These are phyloP conservation scores for Ploceus nigricollis DNA, from an alignment of 2,113 vertebrate genomes.

Conservation along the genomic window DNA sequence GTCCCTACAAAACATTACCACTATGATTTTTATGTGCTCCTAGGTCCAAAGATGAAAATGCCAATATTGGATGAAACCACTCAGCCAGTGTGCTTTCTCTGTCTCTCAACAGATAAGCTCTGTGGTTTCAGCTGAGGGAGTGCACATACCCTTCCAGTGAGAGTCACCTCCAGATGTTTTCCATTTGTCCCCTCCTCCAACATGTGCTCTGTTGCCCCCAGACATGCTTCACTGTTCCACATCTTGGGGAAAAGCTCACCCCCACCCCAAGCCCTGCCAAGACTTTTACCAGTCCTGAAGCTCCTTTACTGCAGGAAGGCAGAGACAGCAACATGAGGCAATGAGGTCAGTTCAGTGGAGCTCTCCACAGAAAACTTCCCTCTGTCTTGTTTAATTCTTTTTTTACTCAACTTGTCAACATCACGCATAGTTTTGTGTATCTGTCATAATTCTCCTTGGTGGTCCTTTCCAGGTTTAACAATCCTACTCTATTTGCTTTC, in stretches of 20 bases:
- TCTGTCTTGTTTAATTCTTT: rapidly evolving
- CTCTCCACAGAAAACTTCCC: background rate
- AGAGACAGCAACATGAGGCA: background rate
- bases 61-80: background rate
- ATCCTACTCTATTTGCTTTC: background rate
- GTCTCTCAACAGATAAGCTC: background rate
- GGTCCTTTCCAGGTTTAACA: background rate
- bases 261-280: background rate
- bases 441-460: background rate
- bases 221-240: background rate
- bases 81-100: background rate
- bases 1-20: background rate
- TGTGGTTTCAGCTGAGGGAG: background rate
- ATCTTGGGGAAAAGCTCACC: background rate
- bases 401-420: background rate
- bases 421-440: background rate
- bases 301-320: background rate
- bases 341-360: background rate
- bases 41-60: background rate
- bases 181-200: conserved; percentile 1
- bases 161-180: conserved; percentile 31
- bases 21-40: background rate
- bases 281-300: background rate
- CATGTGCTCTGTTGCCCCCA: background rate
- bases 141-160: background rate